phyloP scores from a whole-genome alignment of 2,113 vertebrate genomes.

The Passer montanus region DNA sequence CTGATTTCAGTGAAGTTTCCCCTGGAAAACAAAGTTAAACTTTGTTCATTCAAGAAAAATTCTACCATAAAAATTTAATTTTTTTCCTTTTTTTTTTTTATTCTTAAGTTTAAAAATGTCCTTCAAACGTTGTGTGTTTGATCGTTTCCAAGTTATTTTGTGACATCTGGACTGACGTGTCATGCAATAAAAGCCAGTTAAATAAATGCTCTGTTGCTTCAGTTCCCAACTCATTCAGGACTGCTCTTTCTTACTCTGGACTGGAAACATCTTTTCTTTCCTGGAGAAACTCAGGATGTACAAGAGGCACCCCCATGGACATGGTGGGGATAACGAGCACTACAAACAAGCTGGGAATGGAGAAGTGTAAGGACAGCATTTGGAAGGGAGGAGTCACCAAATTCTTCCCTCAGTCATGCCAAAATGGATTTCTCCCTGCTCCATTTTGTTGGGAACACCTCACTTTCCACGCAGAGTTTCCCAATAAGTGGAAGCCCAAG shows the following conservation, averaged over 20 bases:
- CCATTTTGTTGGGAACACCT: background rate
- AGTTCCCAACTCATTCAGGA: background rate
- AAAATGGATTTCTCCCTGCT: background rate
- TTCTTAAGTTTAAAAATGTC: constrained; percentile 3
- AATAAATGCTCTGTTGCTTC: constrained; percentile 6
- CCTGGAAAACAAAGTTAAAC: constrained; percentile 60
- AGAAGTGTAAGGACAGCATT: background rate
- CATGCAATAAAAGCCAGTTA: background rate
- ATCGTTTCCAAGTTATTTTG: background rate
- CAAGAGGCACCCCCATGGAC: constrained; percentile 24
- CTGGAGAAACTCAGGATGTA: constrained; percentile 15
- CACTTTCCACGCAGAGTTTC: background rate
- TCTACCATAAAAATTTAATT: constrained; percentile 16
- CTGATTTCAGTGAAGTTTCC: constrained; percentile 31
- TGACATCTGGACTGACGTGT: background rate
- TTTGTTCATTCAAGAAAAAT: constrained; percentile 55
- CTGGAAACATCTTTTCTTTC: constrained; percentile 43
- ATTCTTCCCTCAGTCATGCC: background rate
- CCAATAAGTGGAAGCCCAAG: background rate
- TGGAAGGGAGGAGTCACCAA: background rate
- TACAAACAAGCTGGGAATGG: background rate
- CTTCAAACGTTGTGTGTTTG: background rate
- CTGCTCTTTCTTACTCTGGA: constrained; percentile 38
- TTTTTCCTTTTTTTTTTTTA: background rate
- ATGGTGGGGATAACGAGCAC: background rate